These are phyloP conservation scores for Aplochiton taeniatus DNA, from an alignment of 2,797 vertebrate genomes.

Conservation along the genomic window DNA sequence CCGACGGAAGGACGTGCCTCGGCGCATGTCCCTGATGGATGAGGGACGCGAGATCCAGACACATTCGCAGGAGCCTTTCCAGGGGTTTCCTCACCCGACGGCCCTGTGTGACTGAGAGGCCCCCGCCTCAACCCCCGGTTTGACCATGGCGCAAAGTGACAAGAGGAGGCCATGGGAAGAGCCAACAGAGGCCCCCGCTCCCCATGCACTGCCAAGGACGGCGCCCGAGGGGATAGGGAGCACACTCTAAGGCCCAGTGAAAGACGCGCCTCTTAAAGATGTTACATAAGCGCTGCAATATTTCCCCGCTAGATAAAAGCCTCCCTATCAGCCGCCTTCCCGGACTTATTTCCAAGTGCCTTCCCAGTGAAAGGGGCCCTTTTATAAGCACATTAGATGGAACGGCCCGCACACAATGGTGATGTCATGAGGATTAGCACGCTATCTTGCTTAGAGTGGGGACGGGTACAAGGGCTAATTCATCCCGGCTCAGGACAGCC, in stretches of 20 bases:
- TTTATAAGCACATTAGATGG: conserved; percentile 77
- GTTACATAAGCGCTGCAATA: conserved; percentile 71
- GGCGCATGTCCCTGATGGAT: conserved; percentile 60
- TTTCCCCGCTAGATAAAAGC: conserved; percentile 73
- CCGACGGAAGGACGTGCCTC: conserved; percentile 69
- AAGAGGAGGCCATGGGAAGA: conserved; percentile 25
- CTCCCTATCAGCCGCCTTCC: conserved; percentile 66
- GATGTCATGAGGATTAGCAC: conserved; percentile 77
- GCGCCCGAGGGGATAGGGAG: conserved; percentile 47
- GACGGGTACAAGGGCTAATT: conserved; percentile 60
- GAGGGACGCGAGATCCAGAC: conserved; percentile 63
- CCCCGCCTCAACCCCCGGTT: background rate
- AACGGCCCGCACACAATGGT: conserved; percentile 74
- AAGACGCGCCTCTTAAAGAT: conserved; percentile 62
- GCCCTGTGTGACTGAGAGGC: no score
- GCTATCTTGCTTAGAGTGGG: conserved; percentile 65
- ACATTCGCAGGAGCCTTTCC: conserved; percentile 62
- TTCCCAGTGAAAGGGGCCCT: conserved; percentile 70
- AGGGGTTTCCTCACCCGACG: conserved; percentile 35
- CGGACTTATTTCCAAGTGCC: conserved; percentile 64
- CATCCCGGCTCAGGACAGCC: conserved; percentile 49
- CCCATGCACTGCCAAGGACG: conserved; percentile 53
- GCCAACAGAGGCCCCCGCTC: conserved; percentile 59
- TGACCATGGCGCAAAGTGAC: conserved; percentile 27
- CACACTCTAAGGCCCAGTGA: conserved; percentile 41